These are phyloP conservation scores for Chaetops frenatus DNA, from an alignment of 2,113 vertebrate species.

Conservation along the genomic window DNA sequence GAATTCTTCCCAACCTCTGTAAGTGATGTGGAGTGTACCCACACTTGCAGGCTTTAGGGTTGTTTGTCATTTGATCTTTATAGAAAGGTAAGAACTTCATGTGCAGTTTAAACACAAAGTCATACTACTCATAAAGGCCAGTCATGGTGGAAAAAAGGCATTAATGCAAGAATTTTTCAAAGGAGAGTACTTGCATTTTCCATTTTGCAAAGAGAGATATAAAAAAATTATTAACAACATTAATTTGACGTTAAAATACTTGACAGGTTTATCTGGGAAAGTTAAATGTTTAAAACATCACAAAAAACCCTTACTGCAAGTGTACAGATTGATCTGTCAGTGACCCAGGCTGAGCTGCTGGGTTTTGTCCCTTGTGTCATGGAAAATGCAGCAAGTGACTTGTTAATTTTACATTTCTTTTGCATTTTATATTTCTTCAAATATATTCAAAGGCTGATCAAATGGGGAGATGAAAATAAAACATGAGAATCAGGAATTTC, in stretches of 20 bases:
- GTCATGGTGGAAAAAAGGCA: background rate
- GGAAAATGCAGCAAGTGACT: background rate
- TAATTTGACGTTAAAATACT: background rate
- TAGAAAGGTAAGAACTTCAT: background rate
- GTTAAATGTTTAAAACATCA: background rate
- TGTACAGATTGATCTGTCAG: background rate
- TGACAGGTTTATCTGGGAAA: background rate
- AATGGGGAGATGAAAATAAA: background rate
- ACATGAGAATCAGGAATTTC: background rate
- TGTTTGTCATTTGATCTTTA: background rate
- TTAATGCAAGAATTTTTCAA: background rate
- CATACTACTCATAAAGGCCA: background rate
- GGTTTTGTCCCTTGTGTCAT: background rate
- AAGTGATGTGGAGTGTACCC: too few species aligned
- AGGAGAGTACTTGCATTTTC: background rate
- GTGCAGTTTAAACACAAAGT: background rate
- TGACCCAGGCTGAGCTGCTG: background rate
- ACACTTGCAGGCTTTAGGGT: background rate
- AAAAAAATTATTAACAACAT: background rate
- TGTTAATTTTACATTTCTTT: background rate
- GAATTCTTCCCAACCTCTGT: rapidly evolving
- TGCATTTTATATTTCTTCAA: background rate
- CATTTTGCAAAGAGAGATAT: background rate
- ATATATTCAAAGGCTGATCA: background rate
- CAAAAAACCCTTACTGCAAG: background rate